These are phyloP conservation scores for Callyntrura sp. DNA, from an alignment of 2,888 invertebrate genomes.

Conservation along the genomic window DNA sequence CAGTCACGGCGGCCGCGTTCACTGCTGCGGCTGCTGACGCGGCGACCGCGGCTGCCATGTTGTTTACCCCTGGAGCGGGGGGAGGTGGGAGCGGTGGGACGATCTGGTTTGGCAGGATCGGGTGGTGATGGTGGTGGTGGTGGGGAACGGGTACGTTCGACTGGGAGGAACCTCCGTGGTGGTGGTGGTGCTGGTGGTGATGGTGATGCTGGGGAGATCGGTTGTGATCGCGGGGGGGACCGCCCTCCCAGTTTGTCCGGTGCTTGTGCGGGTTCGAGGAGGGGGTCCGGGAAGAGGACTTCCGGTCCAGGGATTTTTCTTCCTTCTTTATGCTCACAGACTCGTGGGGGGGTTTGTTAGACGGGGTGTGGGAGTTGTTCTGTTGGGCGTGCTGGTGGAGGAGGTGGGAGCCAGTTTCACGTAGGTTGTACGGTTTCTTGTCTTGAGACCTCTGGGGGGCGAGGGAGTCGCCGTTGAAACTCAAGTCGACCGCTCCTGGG, in stretches of 20 bases:
- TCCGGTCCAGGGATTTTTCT: not conserved
- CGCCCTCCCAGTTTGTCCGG: not conserved
- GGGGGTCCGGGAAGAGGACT: not conserved
- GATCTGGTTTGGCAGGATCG: constrained; percentile 57
- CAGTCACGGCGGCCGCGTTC: constrained; percentile 73
- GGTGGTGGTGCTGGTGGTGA: constrained; percentile 49
- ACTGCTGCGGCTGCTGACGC: constrained; percentile 77
- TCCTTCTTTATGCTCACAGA: not conserved
- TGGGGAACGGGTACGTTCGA: constrained; percentile 25
- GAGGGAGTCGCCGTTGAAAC: constrained; percentile 23
- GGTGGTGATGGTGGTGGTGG: constrained; percentile 69
- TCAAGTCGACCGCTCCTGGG: constrained; percentile 49
- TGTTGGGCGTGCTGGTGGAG: constrained; percentile 33
- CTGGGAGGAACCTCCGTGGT: not conserved
- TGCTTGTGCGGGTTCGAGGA: too few relatives aligned
- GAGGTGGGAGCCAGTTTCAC: constrained; percentile 50
- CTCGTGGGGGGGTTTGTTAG: not conserved
- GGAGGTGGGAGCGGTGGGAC: constrained; percentile 82
- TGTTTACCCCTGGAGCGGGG: constrained; percentile 80
- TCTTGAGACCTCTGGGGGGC: not conserved
- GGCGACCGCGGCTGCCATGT: constrained; percentile 81
- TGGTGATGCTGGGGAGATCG: constrained; percentile 56
- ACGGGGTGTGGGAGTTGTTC: not conserved
- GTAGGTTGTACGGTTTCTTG: constrained; percentile 60
- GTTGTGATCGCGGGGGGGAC: not conserved